Evolutionary conservation across 1,140 invertebrate genomes (phyloP).

Genomic region (Physella acuta): DNA sequence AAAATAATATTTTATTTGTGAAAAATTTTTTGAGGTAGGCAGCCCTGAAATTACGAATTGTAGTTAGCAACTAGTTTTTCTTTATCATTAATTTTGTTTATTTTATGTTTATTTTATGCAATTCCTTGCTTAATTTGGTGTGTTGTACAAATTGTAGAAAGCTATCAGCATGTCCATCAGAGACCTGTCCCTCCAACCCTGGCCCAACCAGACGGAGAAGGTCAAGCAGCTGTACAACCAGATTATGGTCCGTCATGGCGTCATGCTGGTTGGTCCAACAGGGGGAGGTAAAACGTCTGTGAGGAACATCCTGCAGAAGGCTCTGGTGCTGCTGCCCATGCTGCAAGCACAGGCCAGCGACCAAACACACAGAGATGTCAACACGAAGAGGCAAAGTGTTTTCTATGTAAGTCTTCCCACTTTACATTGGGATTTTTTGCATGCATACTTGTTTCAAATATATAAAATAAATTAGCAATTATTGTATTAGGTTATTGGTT

Average conservation of each 20-base stretch:
- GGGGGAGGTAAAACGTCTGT: slow-evolving; percentile 57
- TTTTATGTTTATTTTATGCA: neutral
- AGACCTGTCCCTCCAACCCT: slow-evolving; percentile 51
- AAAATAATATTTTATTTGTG: no score
- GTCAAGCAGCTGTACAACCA: slow-evolving; percentile 58
- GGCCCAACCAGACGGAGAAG: slow-evolving; percentile 57
- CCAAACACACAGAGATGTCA: slow-evolving; percentile 17
- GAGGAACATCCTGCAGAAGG: slow-evolving; percentile 54
- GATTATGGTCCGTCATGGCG: slow-evolving; percentile 57
- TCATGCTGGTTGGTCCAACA: slow-evolving; percentile 60
- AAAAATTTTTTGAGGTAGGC: no score
- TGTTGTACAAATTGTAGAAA: slow-evolving; percentile 39
- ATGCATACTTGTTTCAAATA: no score
- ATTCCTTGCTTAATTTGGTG: neutral
- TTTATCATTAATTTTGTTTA: neutral
- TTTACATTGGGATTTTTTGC: no score
- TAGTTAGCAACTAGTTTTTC: no score
- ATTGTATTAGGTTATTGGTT: no score
- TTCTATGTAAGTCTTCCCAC: slow-evolving; percentile 30
- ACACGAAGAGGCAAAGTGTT: slow-evolving; percentile 30
- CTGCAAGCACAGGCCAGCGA: slow-evolving; percentile 37
- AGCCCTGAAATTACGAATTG: no score
- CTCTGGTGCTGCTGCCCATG: slow-evolving; percentile 54
- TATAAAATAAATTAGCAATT: no score
- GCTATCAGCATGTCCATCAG: slow-evolving; percentile 54